Conservation (phyloP, 1,140 invertebrate species). For the Aphelinus atriplicis region DNA sequence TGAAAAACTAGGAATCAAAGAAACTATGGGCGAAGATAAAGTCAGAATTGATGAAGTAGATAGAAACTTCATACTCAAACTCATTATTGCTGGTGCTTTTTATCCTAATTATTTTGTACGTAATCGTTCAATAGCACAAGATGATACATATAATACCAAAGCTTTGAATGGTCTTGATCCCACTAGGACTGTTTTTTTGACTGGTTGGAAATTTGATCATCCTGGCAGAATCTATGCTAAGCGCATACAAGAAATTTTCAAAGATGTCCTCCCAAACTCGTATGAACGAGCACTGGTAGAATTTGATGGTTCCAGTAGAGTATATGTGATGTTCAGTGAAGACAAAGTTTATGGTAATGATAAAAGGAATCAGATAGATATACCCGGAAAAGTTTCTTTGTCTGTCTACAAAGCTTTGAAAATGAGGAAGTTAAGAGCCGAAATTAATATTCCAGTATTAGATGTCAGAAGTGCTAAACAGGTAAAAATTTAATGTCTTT, state of each 20-base stretch:
- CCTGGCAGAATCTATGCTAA: conserved; percentile 78
- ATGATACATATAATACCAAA: conserved; percentile 72
- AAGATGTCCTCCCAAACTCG: conserved; percentile 44
- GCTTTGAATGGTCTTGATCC: conserved; percentile 78
- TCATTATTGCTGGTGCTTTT: conserved; percentile 74
- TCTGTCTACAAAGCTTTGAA: conserved; percentile 85
- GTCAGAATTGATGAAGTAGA: conserved; percentile 65
- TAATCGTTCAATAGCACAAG: conserved; percentile 62
- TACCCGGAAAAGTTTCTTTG: conserved; percentile 72
- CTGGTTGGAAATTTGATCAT: conserved; percentile 74
- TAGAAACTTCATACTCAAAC: conserved; percentile 72
- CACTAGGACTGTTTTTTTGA: conserved; percentile 78
- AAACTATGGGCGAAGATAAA: conserved; percentile 51
- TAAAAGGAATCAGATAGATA: conserved; percentile 51
- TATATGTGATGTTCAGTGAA: conserved; percentile 72
- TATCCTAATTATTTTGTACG: conserved; percentile 89
- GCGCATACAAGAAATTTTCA: conserved; percentile 69
- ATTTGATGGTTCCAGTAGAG: conserved; percentile 70
- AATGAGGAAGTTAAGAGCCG: conserved; percentile 64
- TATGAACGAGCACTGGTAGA: conserved; percentile 68
- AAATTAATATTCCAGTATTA: conserved; percentile 7
- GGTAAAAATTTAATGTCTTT: conserved; percentile 11
- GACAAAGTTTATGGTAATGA: conserved; percentile 44
- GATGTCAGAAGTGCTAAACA: conserved; percentile 6
- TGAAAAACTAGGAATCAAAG: conserved; percentile 65